Conservation (phyloP, 2,888 invertebrate genomes). For the Tethea ocularis region DNA sequence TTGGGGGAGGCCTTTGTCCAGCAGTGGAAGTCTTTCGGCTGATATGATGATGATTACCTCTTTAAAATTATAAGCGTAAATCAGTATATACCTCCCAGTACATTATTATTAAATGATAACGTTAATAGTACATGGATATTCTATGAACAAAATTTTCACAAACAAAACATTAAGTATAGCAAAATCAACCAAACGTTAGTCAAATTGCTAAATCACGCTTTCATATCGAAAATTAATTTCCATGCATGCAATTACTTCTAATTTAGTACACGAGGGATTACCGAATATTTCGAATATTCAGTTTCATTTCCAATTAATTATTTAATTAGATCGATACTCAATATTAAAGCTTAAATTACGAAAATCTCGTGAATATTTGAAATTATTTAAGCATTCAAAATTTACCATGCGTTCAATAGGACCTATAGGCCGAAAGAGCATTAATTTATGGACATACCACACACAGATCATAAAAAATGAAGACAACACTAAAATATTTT, state of each 20-base stretch:
- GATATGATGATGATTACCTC: no score
- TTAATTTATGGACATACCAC: no score
- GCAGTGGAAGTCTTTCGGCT: no score
- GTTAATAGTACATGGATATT: background rate
- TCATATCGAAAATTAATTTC: background rate
- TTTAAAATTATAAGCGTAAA: no score
- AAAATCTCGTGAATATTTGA: background rate
- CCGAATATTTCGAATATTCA: background rate
- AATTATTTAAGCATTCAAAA: no score
- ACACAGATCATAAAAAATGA: no score
- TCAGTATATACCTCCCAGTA: no score
- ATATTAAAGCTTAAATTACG: background rate
- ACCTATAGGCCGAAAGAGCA: no score
- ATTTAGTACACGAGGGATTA: background rate
- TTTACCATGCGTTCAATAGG: no score
- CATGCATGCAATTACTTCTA: background rate
- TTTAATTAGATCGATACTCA: background rate
- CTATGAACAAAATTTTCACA: background rate
- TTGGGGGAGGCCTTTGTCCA: no score
- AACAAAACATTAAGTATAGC: background rate
- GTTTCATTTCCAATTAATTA: background rate
- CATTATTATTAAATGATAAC: no score
- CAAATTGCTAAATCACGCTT: background rate
- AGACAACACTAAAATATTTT: no score
- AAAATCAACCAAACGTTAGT: background rate